These are phyloP conservation scores for Dolichotis patagonum DNA, from an alignment of 2,113 vertebrate genomes.

Conservation along the genomic window DNA sequence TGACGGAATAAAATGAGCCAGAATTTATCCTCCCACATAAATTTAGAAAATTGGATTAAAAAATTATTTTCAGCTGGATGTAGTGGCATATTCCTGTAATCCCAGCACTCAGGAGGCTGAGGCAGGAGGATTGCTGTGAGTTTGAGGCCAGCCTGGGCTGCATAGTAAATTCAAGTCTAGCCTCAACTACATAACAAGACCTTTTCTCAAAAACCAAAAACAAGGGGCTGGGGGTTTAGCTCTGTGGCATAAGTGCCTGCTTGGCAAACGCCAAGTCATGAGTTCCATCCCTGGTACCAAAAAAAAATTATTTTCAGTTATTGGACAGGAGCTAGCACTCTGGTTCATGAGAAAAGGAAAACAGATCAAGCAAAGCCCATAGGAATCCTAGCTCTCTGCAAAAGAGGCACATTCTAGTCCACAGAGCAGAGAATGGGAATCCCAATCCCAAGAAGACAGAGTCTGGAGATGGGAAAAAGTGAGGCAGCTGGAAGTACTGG, in stretches of 20 bases:
- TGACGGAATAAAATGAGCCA: not conserved
- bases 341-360: not conserved
- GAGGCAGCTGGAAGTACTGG: not conserved
- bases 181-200: too few species aligned
- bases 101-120: not conserved
- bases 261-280: too few species aligned
- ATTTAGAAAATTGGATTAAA: conserved; percentile 11
- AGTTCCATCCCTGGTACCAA: too few species aligned
- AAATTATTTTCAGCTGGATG: not conserved
- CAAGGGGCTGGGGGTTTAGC: too few species aligned
- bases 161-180: not conserved
- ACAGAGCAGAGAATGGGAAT: not conserved
- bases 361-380: not conserved
- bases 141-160: not conserved
- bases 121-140: not conserved
- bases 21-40: not conserved
- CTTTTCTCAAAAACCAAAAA: too few species aligned
- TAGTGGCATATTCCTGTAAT: not conserved
- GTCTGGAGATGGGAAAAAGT: not conserved
- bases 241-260: too few species aligned
- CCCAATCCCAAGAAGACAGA: not conserved
- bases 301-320: not conserved
- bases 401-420: not conserved
- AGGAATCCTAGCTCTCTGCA: not conserved
- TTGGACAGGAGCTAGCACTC: not conserved